phyloP scores from a whole-genome alignment of 2,888 invertebrate species.

The Mythimna lalbum region DNA sequence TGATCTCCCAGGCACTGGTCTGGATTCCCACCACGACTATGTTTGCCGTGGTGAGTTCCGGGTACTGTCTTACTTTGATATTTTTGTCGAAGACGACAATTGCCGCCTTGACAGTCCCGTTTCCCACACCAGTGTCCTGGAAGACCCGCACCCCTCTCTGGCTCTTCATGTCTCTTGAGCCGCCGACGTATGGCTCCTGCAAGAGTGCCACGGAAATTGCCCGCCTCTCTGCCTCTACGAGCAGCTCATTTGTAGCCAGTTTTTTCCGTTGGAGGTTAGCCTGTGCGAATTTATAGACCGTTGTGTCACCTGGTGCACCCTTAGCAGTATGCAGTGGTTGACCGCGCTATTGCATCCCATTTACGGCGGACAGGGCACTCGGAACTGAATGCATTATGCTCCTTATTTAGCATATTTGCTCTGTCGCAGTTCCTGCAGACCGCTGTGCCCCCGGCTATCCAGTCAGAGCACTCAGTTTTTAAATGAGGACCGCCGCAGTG shows the following conservation, averaged over 20 bases:
- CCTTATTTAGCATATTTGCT: not conserved
- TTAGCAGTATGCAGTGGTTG: not conserved
- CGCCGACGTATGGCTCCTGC: not conserved
- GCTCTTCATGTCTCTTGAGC: not conserved
- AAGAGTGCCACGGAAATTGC: not conserved
- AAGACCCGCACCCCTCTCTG: not conserved
- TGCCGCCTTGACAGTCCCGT: no score
- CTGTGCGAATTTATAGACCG: not conserved
- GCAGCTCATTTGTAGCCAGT: no score
- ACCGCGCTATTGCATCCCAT: not conserved
- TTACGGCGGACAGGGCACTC: not conserved
- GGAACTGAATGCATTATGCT: not conserved
- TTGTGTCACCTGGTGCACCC: not conserved
- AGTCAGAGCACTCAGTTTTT: no score
- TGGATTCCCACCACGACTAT: no score
- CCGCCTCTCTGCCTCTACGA: not conserved
- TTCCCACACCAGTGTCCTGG: no score
- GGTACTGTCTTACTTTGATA: no score
- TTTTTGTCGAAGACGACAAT: no score
- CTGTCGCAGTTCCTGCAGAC: no score
- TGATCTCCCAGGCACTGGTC: no score
- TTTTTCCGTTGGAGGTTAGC: not conserved
- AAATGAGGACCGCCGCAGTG: no score
- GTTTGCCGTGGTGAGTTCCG: no score
- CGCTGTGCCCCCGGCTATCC: no score